These are phyloP conservation scores for Cryptosula pallasiana DNA, from an alignment of 2,888 invertebrate species.

Conservation along the genomic window DNA sequence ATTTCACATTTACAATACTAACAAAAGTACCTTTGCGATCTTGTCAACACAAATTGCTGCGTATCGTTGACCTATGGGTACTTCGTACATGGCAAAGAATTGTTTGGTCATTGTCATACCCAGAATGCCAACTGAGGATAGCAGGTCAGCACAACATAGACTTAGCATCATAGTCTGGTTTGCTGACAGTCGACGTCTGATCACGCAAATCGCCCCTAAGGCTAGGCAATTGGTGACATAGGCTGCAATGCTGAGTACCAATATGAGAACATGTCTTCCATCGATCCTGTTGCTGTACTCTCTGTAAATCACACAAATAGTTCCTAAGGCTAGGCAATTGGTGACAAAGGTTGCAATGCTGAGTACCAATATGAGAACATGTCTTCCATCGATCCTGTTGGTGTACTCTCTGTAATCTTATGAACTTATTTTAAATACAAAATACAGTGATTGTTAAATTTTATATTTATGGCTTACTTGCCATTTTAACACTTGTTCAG, in stretches of 20 bases:
- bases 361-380: constrained; percentile 14
- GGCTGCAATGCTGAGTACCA: constrained; percentile 5
- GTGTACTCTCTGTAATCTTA: neutral
- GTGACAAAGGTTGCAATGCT: neutral
- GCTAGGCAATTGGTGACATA: neutral
- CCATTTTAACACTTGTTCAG: too few species aligned
- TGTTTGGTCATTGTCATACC: neutral
- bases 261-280: constrained; percentile 13
- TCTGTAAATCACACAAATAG: constrained; percentile 17
- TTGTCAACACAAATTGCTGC: neutral
- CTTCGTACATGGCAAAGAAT: neutral
- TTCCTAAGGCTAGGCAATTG: neutral
- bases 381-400: constrained; percentile 12
- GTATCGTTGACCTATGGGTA: neutral
- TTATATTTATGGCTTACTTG: too few species aligned
- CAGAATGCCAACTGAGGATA: constrained; percentile 27
- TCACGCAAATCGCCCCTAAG: constrained; percentile 9
- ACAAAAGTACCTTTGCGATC: neutral
- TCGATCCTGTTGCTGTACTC: constrained; percentile 8
- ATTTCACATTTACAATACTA: too few species aligned
- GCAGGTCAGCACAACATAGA: constrained; percentile 28
- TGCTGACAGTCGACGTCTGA: constrained; percentile 26
- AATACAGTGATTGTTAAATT: too few species aligned
- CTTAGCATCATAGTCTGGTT: constrained; percentile 29
- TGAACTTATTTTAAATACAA: too few species aligned